Conservation (phyloP, 1,140 invertebrate genomes). For the Calosoma granatense region DNA sequence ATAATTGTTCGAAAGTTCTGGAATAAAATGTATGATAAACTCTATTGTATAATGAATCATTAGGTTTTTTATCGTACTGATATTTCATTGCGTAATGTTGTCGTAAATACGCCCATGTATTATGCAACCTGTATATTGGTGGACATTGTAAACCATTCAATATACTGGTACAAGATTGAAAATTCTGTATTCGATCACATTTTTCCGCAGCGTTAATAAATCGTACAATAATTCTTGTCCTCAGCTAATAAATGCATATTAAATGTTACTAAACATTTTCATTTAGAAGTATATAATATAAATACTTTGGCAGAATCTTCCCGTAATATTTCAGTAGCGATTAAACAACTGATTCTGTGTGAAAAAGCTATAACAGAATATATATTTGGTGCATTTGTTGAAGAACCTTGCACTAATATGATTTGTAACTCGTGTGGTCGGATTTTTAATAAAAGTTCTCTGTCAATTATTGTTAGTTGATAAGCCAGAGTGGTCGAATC, state of each 20-base stretch:
- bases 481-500: slow-evolving; percentile 39
- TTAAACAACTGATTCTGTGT: slow-evolving; percentile 40
- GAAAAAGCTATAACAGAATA: slow-evolving; percentile 41
- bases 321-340: slow-evolving; percentile 38
- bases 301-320: slow-evolving; percentile 30
- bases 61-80: slow-evolving; percentile 22
- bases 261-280: not conserved
- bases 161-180: slow-evolving; percentile 43
- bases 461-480: slow-evolving; percentile 43
- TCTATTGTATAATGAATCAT: slow-evolving; percentile 3
- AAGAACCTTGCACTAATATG: slow-evolving; percentile 34
- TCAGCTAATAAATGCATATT: slow-evolving; percentile 30
- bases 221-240: slow-evolving; percentile 40
- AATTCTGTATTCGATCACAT: slow-evolving; percentile 40
- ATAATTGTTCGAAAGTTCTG: slow-evolving; percentile 34
- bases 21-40: slow-evolving; percentile 17
- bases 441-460: slow-evolving; percentile 41
- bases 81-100: slow-evolving; percentile 42
- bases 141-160: slow-evolving; percentile 42
- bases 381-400: slow-evolving; percentile 41
- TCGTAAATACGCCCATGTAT: slow-evolving; percentile 41
- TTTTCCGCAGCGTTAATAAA: slow-evolving; percentile 44
- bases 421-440: slow-evolving; percentile 34
- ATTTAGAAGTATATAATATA: slow-evolving; percentile 5
- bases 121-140: slow-evolving; percentile 38